Base-by-base conservation (phyloP, 2,888 invertebrate species). In the Sylvicola cinctus region DNA sequence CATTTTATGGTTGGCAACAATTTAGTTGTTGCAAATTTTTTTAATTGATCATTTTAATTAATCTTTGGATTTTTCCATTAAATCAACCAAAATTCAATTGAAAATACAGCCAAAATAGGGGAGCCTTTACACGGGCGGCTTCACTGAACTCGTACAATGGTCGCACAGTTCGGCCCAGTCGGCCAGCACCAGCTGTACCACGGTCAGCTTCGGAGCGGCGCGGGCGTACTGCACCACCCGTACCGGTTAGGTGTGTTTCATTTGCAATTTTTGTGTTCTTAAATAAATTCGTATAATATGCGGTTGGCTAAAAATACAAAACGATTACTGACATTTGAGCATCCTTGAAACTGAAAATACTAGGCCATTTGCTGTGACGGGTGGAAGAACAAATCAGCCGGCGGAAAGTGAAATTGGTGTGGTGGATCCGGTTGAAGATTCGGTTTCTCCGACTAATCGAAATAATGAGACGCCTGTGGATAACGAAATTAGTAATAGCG, bases 201-300 rank as follows among this genome's bases (percentile, higher is more conserved):
- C 16, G 23, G 12, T 29, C 36, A 31, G 16, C 27, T n/a, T 13
- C 20, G 2, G 23, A 32, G n/a, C 13, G 16, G 13, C 30, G 36
- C 28, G 37, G 40, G 23, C 39, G 33, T 30, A 28, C 20, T 20
- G 39, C 42, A 16, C 43, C 43, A n/a, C 36, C 6, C 35, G 40
- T 40, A 32, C 42, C 41, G 15, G 38, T 20, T 36, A 37, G 42
- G 32, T 36, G 16, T 27, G 23, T 31, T 26, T 27, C 17, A 13
- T 33, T 34, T 25, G 7, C 11, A 25, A 8, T 8, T 25, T 25
- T 25, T 11, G 25, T 11, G n/a, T n/a, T n/a, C n/a, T n/a, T n/a
- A n/a, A n/a, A n/a, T n/a, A n/a, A n/a, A n/a, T n/a, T n/a, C n/a
- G n/a, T n/a, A n/a, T n/a, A n/a, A n/a, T n/a, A n/a, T n/a, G n/a